A percentile compares a stretch with the other conserved stretches of the same genome.
Evolutionary conservation across 2,113 vertebrate species (phyloP).

Genomic region (Arizona elegans): DNA sequence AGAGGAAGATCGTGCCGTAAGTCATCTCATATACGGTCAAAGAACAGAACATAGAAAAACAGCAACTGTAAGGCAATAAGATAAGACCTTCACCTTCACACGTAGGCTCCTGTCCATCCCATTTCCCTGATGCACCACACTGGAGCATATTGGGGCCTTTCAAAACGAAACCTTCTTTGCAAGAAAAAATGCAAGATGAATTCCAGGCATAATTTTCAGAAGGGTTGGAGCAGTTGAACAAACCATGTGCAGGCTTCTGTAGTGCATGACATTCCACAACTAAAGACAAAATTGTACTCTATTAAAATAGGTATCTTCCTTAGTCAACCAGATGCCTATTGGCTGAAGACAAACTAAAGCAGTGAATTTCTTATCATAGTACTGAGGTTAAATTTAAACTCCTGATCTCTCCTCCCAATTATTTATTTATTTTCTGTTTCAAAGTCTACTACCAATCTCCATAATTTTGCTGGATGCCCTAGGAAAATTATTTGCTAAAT

Average conservation of each 20-base stretch:
- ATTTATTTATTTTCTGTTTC: background rate
- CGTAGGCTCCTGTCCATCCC: conserved; percentile 69
- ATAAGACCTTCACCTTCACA: conserved; percentile 74
- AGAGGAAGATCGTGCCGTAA: background rate
- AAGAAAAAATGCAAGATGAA: conserved; percentile 73
- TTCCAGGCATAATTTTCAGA: conserved; percentile 65
- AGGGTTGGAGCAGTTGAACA: conserved; percentile 61
- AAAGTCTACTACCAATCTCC: background rate
- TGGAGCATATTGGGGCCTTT: conserved; percentile 46
- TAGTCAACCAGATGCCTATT: background rate
- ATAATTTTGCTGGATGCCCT: background rate
- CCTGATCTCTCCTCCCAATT: background rate
- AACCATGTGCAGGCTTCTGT: conserved; percentile 15
- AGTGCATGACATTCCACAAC: conserved; percentile 57
- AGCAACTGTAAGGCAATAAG: background rate
- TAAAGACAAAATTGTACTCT: conserved; percentile 31
- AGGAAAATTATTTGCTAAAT: background rate
- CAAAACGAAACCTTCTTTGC: conserved; percentile 71
- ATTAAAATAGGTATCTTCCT: background rate
- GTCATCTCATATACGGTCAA: background rate
- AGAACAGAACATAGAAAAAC: background rate
- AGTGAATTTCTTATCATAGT: background rate
- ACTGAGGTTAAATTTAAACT: background rate
- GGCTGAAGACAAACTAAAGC: background rate
- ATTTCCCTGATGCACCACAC: conserved; percentile 63